These are phyloP conservation scores for Drosophila merina DNA, from an alignment of 2,888 invertebrate genomes.

Conservation along the genomic window DNA sequence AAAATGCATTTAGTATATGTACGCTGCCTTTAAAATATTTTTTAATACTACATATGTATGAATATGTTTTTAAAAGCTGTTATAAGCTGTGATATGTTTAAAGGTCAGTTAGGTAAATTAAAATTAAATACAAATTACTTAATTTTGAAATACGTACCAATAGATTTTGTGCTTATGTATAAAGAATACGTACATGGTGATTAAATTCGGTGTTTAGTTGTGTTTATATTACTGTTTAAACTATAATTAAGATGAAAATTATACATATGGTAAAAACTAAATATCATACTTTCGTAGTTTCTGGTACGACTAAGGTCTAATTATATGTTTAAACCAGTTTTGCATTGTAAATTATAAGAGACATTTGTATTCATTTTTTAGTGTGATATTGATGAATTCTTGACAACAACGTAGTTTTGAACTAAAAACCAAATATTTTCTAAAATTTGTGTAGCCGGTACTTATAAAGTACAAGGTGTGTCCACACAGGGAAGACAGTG, in stretches of 20 bases:
- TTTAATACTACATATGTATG: slow-evolving; percentile 2
- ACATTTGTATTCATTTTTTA: too few species aligned
- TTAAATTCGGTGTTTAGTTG: slow-evolving; percentile 40
- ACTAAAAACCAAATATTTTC: too few species aligned
- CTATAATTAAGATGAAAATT: background rate
- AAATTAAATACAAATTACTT: slow-evolving; percentile 55
- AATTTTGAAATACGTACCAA: slow-evolving; percentile 83
- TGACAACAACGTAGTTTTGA: too few species aligned
- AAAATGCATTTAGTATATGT: slow-evolving; percentile 53
- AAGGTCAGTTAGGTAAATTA: slow-evolving; percentile 50
- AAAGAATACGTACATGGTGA: slow-evolving; percentile 44
- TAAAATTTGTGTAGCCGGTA: too few species aligned
- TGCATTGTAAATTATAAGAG: too few species aligned
- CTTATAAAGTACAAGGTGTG: too few species aligned
- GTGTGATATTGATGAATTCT: too few species aligned
- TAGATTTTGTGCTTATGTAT: slow-evolving; percentile 74
- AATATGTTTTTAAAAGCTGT: slow-evolving; percentile 11
- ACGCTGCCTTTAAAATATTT: slow-evolving; percentile 33
- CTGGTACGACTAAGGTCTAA: too few species aligned
- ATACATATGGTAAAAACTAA: background rate
- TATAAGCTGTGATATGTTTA: background rate
- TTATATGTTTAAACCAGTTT: too few species aligned
- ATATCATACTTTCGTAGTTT: too few species aligned
- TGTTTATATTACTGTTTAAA: slow-evolving; percentile 9
- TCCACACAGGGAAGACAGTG: too few species aligned